These are phyloP conservation scores for Brachyrhaphis roseni DNA, from an alignment of 2,797 vertebrate genomes.

Conservation along the genomic window DNA sequence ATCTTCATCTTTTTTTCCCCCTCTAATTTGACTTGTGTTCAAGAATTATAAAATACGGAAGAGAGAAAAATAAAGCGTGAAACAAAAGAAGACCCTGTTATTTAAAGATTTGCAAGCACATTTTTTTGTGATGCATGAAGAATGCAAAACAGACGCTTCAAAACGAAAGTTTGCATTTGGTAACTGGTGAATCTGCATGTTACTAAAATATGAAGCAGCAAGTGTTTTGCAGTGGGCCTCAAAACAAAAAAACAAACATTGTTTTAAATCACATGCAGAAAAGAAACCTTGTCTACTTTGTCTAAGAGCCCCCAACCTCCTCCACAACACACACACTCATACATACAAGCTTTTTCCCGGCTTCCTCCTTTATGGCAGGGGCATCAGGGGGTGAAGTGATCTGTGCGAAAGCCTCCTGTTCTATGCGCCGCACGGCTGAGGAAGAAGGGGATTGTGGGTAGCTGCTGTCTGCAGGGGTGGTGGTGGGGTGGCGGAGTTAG, in stretches of 20 bases:
- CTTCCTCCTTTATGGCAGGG: conserved; percentile 72
- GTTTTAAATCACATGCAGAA: conserved; percentile 47
- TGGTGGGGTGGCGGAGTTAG: conserved; percentile 36
- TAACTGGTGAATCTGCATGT: conserved; percentile 18
- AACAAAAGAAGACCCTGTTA: not conserved
- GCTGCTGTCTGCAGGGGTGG: conserved; percentile 77
- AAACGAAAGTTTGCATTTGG: conserved; percentile 6
- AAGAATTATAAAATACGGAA: not conserved
- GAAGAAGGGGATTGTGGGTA: conserved; percentile 83
- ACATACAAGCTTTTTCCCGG: conserved; percentile 48
- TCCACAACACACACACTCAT: conserved; percentile 12
- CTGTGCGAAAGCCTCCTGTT: conserved; percentile 84
- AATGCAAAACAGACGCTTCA: not conserved
- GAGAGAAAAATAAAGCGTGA: not conserved
- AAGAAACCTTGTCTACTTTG: conserved; percentile 55
- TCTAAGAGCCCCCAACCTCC: conserved; percentile 31
- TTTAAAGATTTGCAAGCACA: not conserved
- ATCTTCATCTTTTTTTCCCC: not conserved
- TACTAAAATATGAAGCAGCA: conserved; percentile 9
- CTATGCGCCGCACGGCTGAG: conserved; percentile 68
- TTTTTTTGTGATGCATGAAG: not conserved
- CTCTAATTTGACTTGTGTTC: not conserved
- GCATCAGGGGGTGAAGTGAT: conserved; percentile 82
- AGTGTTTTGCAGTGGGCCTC: conserved; percentile 22
- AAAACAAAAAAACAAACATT: conserved; percentile 34